Percentiles rank a stretch among this genome's conserved stretches.
These are phyloP conservation scores for Netelia inedita DNA, from an alignment of 2,888 invertebrate species.

Conservation along the genomic window DNA sequence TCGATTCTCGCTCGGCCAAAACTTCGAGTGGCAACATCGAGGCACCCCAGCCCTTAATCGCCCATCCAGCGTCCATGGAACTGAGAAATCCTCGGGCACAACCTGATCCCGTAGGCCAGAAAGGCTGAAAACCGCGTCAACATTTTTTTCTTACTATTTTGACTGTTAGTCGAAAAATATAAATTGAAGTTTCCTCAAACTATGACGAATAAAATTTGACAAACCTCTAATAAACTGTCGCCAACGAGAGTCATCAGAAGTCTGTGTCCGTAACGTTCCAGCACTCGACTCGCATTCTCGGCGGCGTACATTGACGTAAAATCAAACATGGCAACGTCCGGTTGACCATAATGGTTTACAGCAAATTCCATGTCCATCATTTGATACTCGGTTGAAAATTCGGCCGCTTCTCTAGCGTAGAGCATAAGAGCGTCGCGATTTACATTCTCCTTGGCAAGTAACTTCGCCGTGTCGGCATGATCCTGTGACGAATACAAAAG, in stretches of 20 bases:
- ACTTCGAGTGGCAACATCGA: constrained; percentile 92
- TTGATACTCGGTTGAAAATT: constrained; percentile 95
- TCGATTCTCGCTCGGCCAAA: constrained; percentile 97
- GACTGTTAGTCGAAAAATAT: neutral
- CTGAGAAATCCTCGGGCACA: constrained; percentile 98
- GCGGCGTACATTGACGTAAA: constrained; percentile 99
- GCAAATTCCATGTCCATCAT: constrained; percentile 97
- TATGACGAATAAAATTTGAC: constrained; percentile 14
- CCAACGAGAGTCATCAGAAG: constrained; percentile 97
- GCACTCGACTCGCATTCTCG: constrained; percentile 96
- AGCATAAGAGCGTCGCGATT: constrained; percentile 94
- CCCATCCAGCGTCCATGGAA: constrained; percentile 98
- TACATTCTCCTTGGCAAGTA: constrained; percentile 95
- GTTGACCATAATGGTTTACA: constrained; percentile 98
- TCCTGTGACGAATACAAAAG: constrained; percentile 87
- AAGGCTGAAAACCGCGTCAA: constrained; percentile 88
- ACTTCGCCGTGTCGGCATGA: constrained; percentile 94
- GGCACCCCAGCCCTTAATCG: constrained; percentile 93
- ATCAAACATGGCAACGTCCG: constrained; percentile 99
- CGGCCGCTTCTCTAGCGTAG: constrained; percentile 97
- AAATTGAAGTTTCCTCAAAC: constrained; percentile 1
- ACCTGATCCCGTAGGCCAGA: constrained; percentile 99
- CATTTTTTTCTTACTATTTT: neutral
- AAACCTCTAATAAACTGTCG: constrained; percentile 96
- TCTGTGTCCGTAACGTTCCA: constrained; percentile 91